Evolutionary conservation across 2,113 vertebrate species (phyloP).

Genomic region (Strigops habroptila): DNA sequence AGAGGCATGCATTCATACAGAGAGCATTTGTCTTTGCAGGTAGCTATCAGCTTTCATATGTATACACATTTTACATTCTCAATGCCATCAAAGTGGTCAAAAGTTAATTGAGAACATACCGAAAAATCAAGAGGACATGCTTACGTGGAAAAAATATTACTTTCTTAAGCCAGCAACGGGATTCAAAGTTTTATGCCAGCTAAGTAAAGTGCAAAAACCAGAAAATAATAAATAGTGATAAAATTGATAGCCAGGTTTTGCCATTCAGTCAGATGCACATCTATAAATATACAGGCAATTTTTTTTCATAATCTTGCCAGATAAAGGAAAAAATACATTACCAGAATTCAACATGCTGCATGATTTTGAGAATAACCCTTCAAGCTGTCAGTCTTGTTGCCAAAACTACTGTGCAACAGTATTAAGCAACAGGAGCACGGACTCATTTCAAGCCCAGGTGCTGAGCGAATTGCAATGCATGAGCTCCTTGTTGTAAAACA

Average conservation of each 20-base stretch:
- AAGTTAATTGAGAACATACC: background rate
- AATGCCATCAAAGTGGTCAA: background rate
- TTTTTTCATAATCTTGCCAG: slow-evolving; percentile 48
- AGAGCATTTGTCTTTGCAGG: background rate
- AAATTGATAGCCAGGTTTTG: slow-evolving; percentile 16
- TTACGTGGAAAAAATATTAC: background rate
- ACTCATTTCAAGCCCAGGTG: slow-evolving; percentile 73
- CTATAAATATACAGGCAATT: slow-evolving; percentile 39
- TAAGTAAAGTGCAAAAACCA: background rate
- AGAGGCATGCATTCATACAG: background rate
- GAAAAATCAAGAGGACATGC: background rate
- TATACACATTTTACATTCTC: background rate
- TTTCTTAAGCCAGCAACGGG: background rate
- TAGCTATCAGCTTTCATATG: background rate
- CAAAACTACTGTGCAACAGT: slow-evolving; percentile 37
- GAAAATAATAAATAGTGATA: slow-evolving; percentile 29
- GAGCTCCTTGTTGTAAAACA: slow-evolving; percentile 72
- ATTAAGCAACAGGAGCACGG: slow-evolving; percentile 63
- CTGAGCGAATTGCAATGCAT: slow-evolving; percentile 68
- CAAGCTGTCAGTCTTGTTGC: slow-evolving; percentile 66
- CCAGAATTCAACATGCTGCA: slow-evolving; percentile 56
- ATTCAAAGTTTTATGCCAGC: background rate
- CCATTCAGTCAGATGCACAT: slow-evolving; percentile 52
- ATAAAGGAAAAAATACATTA: background rate
- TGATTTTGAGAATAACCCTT: slow-evolving; percentile 70